phyloP scores from a whole-genome alignment of 2,888 invertebrate species.

The Glyphotaelius pellucidus region DNA sequence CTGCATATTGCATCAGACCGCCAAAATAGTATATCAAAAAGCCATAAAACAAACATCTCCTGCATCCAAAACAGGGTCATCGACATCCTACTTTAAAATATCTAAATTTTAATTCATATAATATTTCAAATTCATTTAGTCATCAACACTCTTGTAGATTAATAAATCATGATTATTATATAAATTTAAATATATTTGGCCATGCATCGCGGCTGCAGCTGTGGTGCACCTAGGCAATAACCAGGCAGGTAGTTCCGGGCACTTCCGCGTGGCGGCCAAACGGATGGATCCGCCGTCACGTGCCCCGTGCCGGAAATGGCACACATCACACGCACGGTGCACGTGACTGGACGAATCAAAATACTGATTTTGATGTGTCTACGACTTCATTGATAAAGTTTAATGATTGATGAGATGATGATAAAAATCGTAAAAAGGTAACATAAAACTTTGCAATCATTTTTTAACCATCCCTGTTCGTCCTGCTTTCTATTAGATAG shows the following conservation, averaged over 20 bases:
- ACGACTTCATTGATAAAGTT: not conserved
- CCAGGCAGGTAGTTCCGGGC: not conserved
- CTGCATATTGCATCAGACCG: not conserved
- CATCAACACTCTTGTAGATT: not conserved
- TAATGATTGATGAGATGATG: not conserved
- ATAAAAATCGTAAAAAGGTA: not conserved
- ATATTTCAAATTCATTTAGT: too few relatives aligned
- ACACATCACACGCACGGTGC: constrained; percentile 2
- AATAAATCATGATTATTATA: not conserved
- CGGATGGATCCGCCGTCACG: constrained; percentile 6
- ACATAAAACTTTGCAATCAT: not conserved
- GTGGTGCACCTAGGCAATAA: not conserved
- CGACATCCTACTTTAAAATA: not conserved
- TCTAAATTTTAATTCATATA: not conserved
- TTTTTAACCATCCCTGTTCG: too few relatives aligned
- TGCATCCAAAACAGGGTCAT: not conserved
- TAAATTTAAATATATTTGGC: constrained; percentile 17
- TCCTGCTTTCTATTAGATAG: too few relatives aligned
- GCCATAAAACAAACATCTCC: not conserved
- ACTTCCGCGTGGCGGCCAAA: constrained; percentile 22
- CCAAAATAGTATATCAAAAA: not conserved
- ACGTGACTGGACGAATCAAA: not conserved
- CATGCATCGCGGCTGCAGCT: not conserved
- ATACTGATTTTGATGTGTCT: not conserved
- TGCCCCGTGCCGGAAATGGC: not conserved